Evolutionary conservation across 2,113 vertebrate genomes (phyloP).

Genomic region (Clupea harengus): DNA sequence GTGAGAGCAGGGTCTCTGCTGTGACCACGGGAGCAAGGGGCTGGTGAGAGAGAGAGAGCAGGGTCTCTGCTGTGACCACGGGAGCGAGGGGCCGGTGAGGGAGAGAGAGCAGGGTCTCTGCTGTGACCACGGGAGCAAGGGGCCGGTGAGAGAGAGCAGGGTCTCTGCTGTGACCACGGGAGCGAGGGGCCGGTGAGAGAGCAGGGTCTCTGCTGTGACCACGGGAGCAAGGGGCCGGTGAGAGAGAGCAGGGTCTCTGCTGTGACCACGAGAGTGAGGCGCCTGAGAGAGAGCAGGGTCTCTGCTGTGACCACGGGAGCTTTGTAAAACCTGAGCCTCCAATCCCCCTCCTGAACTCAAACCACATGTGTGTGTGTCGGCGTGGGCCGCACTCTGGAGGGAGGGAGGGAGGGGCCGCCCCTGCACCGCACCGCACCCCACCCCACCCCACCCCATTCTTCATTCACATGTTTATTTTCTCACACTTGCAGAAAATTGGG

Average conservation of each 20-base stretch:
- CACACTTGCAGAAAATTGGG: constrained; percentile 23
- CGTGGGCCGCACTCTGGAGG: background rate
- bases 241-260: too few species aligned
- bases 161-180: too few species aligned
- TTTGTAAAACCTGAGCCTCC: constrained; percentile 28
- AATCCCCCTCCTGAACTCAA: constrained; percentile 33
- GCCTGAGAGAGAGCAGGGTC: background rate
- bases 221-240: background rate
- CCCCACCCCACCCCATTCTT: background rate
- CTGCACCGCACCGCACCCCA: background rate
- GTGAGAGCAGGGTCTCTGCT: background rate
- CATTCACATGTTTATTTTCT: constrained; percentile 24
- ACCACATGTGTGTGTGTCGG: constrained; percentile 22
- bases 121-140: too few species aligned
- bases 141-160: background rate
- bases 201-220: too few species aligned
- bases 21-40: background rate
- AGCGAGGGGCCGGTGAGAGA: background rate
- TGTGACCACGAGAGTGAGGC: too few species aligned
- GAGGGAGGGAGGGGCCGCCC: too few species aligned
- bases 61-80: too few species aligned
- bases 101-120: too few species aligned
- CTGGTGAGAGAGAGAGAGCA: background rate
- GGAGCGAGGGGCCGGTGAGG: background rate
- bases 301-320: constrained; percentile 11